A percentile compares a stretch with the other conserved stretches of the same genome.
phyloP scores from a whole-genome alignment of 2,797 vertebrate species.

The Vespertilio murinus region DNA sequence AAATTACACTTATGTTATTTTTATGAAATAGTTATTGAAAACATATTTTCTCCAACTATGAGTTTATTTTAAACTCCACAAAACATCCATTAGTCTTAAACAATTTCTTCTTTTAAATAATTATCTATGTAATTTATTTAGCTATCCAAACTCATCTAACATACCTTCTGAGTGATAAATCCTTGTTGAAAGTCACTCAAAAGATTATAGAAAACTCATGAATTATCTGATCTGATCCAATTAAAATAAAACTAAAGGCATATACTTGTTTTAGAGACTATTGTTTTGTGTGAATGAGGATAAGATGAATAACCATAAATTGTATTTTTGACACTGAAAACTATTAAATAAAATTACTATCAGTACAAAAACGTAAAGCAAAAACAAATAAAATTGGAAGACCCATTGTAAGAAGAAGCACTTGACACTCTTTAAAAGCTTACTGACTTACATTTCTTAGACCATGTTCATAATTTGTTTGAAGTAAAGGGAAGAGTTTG shows the following conservation, averaged over 20 bases:
- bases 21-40: not conserved
- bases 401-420: slow-evolving; percentile 13
- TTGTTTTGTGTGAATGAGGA: not conserved
- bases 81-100: not conserved
- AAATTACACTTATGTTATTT: not conserved
- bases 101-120: not conserved
- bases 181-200: not conserved
- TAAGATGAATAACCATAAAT: not conserved
- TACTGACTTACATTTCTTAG: slow-evolving; percentile 10
- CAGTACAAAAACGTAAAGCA: not conserved
- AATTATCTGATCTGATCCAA: not conserved
- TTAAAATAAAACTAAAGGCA: not conserved
- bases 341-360: not conserved
- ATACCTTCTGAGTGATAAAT: not conserved
- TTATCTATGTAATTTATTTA: not conserved
- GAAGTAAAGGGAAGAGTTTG: not conserved
- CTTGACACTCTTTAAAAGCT: slow-evolving; percentile 1
- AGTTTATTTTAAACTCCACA: not conserved
- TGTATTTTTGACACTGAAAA: slow-evolving; percentile 34
- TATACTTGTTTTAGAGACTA: not conserved
- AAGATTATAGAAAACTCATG: not conserved
- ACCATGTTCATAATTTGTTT: not conserved
- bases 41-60: not conserved
- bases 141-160: not conserved
- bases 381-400: slow-evolving; percentile 25